phyloP scores from a whole-genome alignment of 1,140 invertebrate species.

The Bicyclus anynana region DNA sequence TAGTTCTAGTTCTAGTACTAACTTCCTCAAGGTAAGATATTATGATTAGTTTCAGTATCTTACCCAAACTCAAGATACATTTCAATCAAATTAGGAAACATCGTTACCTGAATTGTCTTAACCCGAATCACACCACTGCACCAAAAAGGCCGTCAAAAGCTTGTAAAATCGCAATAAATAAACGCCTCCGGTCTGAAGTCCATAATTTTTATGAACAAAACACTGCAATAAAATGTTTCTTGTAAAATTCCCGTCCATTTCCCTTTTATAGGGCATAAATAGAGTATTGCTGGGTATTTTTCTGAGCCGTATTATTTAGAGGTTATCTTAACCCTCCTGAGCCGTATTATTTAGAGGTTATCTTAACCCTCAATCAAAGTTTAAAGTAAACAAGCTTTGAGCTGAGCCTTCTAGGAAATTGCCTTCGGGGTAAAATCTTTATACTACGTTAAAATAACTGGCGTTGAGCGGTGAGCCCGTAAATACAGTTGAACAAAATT shows the following conservation, averaged over 20 bases:
- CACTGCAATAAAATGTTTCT: slow-evolving; percentile 6
- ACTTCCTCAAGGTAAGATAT: too few species aligned
- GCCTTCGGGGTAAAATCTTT: too few species aligned
- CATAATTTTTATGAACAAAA: slow-evolving; percentile 4
- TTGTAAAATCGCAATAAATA: neutral
- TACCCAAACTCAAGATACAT: too few species aligned
- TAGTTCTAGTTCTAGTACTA: too few species aligned
- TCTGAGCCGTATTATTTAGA: neutral
- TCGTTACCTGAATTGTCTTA: neutral
- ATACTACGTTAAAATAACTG: too few species aligned
- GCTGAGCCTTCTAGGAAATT: too few species aligned
- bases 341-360: too few species aligned
- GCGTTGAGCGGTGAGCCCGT: too few species aligned
- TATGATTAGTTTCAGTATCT: too few species aligned
- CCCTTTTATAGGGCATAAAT: neutral
- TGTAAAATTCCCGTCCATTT: slow-evolving; percentile 6
- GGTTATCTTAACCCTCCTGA: neutral
- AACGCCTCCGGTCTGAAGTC: neutral
- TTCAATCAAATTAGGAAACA: neutral
- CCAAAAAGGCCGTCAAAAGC: neutral
- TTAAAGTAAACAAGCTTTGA: too few species aligned
- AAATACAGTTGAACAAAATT: too few species aligned
- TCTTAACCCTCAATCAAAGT: too few species aligned
- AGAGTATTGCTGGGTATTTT: neutral
- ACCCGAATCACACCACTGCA: neutral